A percentile compares a stretch with the other conserved stretches of the same genome.
These are phyloP conservation scores for Chirona hameri DNA, from an alignment of 2,888 invertebrate species.

Conservation along the genomic window DNA sequence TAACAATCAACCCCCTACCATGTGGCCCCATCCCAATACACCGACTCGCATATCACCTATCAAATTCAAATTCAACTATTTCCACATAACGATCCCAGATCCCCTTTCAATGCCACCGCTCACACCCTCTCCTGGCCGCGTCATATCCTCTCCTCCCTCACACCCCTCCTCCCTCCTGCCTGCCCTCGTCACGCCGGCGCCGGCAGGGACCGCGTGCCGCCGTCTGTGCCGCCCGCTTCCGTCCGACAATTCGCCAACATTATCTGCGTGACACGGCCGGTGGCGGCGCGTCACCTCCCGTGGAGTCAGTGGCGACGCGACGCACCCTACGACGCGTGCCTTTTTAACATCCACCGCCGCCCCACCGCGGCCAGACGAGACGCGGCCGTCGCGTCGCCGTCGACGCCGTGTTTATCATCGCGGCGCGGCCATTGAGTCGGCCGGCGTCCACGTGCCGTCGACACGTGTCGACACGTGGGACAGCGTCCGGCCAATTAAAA, in stretches of 20 bases:
- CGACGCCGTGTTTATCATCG: background rate
- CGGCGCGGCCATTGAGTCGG: background rate
- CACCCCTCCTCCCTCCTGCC: background rate
- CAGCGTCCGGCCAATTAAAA: slow-evolving; percentile 25
- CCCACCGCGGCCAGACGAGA: background rate
- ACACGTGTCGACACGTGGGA: slow-evolving; percentile 9
- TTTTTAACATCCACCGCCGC: background rate
- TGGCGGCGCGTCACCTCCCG: background rate
- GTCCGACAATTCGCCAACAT: background rate
- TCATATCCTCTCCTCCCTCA: background rate
- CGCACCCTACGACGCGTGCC: background rate
- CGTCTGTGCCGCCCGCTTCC: background rate
- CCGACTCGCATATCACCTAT: no score
- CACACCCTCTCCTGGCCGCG: no score
- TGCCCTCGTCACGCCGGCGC: background rate
- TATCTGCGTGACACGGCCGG: background rate
- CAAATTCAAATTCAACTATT: no score
- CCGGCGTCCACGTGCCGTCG: background rate
- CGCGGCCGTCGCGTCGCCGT: background rate
- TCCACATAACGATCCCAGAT: no score
- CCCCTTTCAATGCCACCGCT: no score
- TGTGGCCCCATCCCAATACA: no score
- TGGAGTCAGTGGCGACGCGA: background rate
- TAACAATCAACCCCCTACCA: no score
- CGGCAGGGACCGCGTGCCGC: background rate